Evolutionary conservation across 35 echinoderm and acorn worm species (phyloP).

Genomic region (Eucidaris tribuloides): DNA sequence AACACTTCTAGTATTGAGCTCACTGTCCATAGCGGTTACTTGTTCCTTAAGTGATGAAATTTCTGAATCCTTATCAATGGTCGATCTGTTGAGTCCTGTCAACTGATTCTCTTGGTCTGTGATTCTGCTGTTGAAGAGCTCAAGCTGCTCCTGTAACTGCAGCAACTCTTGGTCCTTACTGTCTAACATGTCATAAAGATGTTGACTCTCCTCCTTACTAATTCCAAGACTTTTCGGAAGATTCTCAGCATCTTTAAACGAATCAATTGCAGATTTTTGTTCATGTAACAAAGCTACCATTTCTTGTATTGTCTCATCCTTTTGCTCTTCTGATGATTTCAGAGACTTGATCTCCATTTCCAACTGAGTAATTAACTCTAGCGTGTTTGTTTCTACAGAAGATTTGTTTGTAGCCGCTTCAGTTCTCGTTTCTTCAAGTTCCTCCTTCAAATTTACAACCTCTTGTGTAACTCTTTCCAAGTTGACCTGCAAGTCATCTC

Average conservation of each 20-base stretch:
- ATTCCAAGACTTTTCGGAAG: too few species aligned
- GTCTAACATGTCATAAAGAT: too few species aligned
- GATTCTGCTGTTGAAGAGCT: too few species aligned
- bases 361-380: conserved; percentile 18
- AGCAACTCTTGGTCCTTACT: too few species aligned
- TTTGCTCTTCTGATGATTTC: background rate
- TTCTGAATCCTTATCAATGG: conserved; percentile 22
- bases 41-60: background rate
- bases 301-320: background rate
- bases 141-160: too few species aligned
- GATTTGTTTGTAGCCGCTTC: conserved; percentile 5
- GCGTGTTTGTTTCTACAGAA: conserved; percentile 21
- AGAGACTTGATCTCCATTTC: conserved; percentile 33
- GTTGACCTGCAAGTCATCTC: conserved; percentile 28
- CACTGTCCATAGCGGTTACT: background rate
- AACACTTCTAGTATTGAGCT: background rate
- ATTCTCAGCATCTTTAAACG: too few species aligned
- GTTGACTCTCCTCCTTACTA: too few species aligned
- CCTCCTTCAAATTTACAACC: background rate
- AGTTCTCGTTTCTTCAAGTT: conserved; percentile 20
- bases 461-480: conserved; percentile 16
- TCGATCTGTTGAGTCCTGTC: background rate
- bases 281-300: too few species aligned
- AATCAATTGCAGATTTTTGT: too few species aligned
- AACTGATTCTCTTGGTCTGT: background rate